phyloP scores from a whole-genome alignment of 1,140 invertebrate species.

The Himalopsyche phryganea region DNA sequence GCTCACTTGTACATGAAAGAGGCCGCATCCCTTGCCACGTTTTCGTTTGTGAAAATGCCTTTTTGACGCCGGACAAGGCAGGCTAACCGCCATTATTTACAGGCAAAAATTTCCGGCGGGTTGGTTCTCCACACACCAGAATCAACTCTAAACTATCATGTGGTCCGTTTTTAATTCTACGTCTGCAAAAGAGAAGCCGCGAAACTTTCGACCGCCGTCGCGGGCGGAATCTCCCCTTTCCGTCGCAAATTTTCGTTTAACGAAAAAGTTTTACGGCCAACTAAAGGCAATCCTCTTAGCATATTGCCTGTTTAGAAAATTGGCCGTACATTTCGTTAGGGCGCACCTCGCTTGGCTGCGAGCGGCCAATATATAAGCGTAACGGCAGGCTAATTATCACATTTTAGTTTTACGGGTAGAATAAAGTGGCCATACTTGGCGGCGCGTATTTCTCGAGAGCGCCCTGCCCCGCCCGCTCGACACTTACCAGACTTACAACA shows the following conservation, averaged over 20 bases:
- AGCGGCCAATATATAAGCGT: slow-evolving; percentile 9
- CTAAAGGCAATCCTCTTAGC: slow-evolving; percentile 2
- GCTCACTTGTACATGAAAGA: background rate
- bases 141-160: background rate
- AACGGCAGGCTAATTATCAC: slow-evolving; percentile 10
- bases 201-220: background rate
- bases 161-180: slow-evolving; percentile 1
- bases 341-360: background rate
- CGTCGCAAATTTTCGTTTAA: background rate
- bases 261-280: slow-evolving; percentile 6
- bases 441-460: background rate
- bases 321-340: background rate
- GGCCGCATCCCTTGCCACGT: background rate
- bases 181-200: background rate
- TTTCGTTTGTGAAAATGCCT: background rate
- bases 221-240: background rate
- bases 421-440: background rate
- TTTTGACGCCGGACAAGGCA: background rate
- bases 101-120: background rate
- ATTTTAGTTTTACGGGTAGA: slow-evolving; percentile 8
- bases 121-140: background rate
- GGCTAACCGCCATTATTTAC: background rate
- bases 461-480: too few relatives aligned
- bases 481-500: background rate
- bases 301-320: slow-evolving; percentile 9